Conservation (phyloP, 1,140 invertebrate species). For the Sitophilus oryzae region DNA sequence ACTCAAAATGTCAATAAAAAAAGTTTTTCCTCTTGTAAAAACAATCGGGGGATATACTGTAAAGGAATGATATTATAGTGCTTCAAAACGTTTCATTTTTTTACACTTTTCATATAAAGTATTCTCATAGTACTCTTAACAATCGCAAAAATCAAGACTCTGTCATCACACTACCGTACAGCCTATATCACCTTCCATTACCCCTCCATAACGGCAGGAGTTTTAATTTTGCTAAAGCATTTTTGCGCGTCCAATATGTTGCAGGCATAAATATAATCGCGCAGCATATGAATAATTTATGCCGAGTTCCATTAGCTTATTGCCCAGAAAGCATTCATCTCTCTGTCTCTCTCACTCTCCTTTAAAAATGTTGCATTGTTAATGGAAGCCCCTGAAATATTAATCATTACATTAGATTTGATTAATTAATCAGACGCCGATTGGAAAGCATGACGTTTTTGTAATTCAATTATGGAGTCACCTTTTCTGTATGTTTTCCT, state of each 20-base stretch:
- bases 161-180: too few species aligned
- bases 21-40: too few species aligned
- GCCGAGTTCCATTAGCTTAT: conserved; percentile 15
- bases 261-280: conserved; percentile 17
- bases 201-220: neutral
- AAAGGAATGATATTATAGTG: too few species aligned
- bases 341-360: neutral
- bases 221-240: conserved; percentile 13
- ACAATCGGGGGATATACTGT: too few species aligned
- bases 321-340: conserved; percentile 7
- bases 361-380: conserved; percentile 2
- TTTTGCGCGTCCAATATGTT: conserved; percentile 11
- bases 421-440: conserved; percentile 11
- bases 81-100: too few species aligned
- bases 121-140: too few species aligned
- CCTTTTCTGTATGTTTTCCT: too few species aligned
- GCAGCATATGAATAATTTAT: conserved; percentile 15
- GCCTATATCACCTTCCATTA: neutral
- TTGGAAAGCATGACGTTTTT: too few species aligned
- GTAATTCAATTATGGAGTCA: too few species aligned
- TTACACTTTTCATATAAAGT: too few species aligned
- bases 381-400: conserved; percentile 8
- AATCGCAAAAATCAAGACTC: too few species aligned
- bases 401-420: conserved; percentile 17
- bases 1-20: too few species aligned